A percentile compares a stretch with the other conserved stretches of the same genome.
phyloP scores from a whole-genome alignment of 2,888 invertebrate genomes.

The Cerastoderma edule region DNA sequence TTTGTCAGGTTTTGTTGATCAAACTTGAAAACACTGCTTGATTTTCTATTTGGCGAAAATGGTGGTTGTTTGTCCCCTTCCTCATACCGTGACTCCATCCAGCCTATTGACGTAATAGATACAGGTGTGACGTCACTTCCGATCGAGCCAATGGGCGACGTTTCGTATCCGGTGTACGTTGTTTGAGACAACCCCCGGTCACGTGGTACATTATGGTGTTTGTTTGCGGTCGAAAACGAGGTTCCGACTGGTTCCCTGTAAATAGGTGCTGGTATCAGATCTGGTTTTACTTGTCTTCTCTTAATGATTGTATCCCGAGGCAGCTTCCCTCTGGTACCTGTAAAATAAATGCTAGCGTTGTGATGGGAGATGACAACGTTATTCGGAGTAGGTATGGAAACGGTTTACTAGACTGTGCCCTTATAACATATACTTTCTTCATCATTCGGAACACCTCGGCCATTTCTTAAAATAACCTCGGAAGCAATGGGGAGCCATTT shows the following conservation, averaged over 20 bases:
- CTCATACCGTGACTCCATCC: background rate
- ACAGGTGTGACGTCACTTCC: conserved; percentile 10
- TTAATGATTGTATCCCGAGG: too few relatives aligned
- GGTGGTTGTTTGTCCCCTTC: too few relatives aligned
- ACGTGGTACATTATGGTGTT: background rate
- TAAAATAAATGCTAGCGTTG: background rate
- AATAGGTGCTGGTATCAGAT: conserved; percentile 8
- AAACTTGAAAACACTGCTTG: background rate
- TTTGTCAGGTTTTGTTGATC: background rate
- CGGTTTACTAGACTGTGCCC: too few relatives aligned
- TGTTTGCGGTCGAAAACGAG: conserved; percentile 3
- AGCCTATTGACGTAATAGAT: conserved; percentile 10
- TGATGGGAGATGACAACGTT: background rate
- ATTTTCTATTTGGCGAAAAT: background rate
- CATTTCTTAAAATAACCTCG: too few relatives aligned
- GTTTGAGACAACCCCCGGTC: background rate
- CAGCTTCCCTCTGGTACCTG: background rate
- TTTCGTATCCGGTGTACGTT: background rate
- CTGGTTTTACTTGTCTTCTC: conserved; percentile 4
- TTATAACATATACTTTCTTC: too few relatives aligned
- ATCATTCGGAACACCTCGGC: too few relatives aligned
- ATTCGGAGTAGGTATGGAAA: too few relatives aligned
- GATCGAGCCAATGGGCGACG: background rate
- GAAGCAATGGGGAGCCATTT: too few relatives aligned
- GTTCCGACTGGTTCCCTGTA: conserved; percentile 4